Percentiles rank a stretch among this genome's conserved stretches.
Evolutionary conservation across 2,797 vertebrate species (phyloP).

Genomic region (Pygocentrus nattereri): DNA sequence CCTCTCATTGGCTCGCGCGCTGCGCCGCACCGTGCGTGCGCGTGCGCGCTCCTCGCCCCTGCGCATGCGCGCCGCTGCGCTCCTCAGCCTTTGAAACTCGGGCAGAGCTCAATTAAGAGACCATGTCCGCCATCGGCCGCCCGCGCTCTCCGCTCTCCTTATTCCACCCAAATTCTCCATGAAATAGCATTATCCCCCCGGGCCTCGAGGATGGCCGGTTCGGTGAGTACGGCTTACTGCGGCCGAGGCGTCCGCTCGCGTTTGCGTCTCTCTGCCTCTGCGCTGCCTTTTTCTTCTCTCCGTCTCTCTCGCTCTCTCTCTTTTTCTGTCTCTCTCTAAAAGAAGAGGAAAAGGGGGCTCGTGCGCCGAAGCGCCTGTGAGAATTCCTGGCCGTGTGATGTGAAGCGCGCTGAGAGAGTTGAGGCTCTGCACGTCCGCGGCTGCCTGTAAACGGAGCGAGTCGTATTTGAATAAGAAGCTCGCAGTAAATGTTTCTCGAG

Average conservation of each 20-base stretch:
- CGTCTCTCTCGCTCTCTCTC: no score
- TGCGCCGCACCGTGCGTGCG: constrained; percentile 63
- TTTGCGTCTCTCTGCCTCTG: constrained; percentile 39
- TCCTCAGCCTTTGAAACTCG: constrained; percentile 81
- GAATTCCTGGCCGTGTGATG: constrained; percentile 68
- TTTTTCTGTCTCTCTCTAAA: background rate
- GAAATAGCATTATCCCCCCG: constrained; percentile 83
- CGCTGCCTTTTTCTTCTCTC: constrained; percentile 40
- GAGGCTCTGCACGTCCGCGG: constrained; percentile 42
- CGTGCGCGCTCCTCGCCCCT: constrained; percentile 62
- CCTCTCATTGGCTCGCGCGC: constrained; percentile 73
- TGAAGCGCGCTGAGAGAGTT: constrained; percentile 63
- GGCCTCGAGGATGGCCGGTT: constrained; percentile 92
- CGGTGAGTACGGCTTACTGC: constrained; percentile 84
- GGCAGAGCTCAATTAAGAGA: constrained; percentile 82
- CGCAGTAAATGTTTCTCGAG: background rate
- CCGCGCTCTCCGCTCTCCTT: constrained; percentile 73
- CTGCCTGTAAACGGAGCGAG: constrained; percentile 35
- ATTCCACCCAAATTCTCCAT: constrained; percentile 81
- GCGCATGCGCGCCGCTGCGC: constrained; percentile 84
- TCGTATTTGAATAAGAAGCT: background rate
- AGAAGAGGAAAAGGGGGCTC: constrained; percentile 41
- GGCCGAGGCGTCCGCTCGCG: constrained; percentile 4
- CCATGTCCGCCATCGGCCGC: constrained; percentile 84
- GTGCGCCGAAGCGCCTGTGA: constrained; percentile 61